Evolutionary conservation across 1,140 invertebrate genomes (phyloP).

Genomic region (Vanessa atalanta): DNA sequence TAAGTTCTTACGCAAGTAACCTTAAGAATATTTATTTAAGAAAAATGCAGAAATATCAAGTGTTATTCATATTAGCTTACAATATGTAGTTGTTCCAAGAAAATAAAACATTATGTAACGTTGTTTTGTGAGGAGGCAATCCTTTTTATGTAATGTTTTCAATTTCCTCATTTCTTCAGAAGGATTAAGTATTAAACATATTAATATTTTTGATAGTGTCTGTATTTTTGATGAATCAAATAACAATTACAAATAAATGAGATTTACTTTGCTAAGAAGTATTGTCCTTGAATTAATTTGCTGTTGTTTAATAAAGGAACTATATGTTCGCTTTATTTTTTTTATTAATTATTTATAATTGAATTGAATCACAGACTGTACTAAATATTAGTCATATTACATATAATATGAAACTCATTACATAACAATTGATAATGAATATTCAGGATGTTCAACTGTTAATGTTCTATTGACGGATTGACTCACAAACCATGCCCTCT

Average conservation of each 20-base stretch:
- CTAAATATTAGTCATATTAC: neutral
- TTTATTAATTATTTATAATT: too few species aligned
- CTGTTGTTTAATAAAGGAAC: too few species aligned
- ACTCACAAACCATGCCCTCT: constrained; percentile 21
- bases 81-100: neutral
- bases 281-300: too few species aligned
- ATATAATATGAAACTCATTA: constrained; percentile 26
- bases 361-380: too few species aligned
- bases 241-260: too few species aligned
- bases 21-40: neutral
- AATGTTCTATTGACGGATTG: constrained; percentile 29
- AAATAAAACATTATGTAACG: too few species aligned
- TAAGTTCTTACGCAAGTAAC: neutral
- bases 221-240: too few species aligned
- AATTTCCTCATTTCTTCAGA: neutral
- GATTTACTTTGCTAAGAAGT: too few species aligned
- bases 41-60: neutral
- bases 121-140: too few species aligned
- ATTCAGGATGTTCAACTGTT: constrained; percentile 36
- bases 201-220: too few species aligned
- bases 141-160: neutral
- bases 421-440: constrained; percentile 41
- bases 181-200: too few species aligned
- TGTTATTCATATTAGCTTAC: constrained; percentile 2
- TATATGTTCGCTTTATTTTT: too few species aligned